Conservation (phyloP, 2,888 invertebrate species). For the Eupithecia tripunctaria region DNA sequence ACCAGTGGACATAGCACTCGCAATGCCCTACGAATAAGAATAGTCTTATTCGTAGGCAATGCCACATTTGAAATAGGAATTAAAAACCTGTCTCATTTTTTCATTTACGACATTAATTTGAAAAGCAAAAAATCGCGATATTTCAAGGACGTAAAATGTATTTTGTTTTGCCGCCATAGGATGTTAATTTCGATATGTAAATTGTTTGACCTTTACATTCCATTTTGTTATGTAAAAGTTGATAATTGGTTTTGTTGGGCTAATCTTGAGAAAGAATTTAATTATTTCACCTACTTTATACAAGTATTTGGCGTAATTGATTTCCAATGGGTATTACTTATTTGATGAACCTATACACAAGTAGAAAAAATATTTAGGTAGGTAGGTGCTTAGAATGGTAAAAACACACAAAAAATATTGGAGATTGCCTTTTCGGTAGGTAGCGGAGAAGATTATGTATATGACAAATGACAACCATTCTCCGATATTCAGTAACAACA, state of each 20-base stretch:
- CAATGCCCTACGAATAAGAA: no score
- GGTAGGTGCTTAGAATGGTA: no score
- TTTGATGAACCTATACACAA: neutral
- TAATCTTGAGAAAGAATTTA: neutral
- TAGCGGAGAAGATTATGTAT: neutral
- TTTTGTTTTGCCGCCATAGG: neutral
- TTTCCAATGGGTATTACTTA: neutral
- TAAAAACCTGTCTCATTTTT: neutral
- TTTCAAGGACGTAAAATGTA: neutral
- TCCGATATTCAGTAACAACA: neutral
- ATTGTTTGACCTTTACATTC: conserved; percentile 2
- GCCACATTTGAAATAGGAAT: neutral
- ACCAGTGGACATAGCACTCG: no score
- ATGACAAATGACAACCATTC: no score
- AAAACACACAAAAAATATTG: neutral
- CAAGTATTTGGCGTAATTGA: neutral
- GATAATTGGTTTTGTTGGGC: neutral
- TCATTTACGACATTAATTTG: neutral
- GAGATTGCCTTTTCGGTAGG: neutral
- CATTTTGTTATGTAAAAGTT: neutral
- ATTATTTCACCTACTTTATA: neutral
- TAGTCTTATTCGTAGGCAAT: no score
- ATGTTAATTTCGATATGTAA: neutral
- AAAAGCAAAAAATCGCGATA: neutral
- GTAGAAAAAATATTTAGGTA: no score